Conservation (phyloP, 2,888 invertebrate species). For the Rotaria sp. region DNA sequence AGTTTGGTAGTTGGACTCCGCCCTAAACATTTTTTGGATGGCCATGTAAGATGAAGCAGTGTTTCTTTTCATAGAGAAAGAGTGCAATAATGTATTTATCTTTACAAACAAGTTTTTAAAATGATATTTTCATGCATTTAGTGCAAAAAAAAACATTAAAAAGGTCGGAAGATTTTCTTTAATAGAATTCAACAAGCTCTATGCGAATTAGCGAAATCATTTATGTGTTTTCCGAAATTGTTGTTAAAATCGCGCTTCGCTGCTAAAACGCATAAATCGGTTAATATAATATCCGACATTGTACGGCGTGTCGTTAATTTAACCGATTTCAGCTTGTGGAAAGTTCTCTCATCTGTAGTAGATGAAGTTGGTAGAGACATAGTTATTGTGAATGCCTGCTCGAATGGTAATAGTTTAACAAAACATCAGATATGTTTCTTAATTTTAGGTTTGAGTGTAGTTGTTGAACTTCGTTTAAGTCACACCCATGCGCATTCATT, state of each 20-base stretch:
- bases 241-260: neutral
- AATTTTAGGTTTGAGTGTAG: neutral
- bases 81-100: too few relatives aligned
- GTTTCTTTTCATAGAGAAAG: too few relatives aligned
- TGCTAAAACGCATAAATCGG: neutral
- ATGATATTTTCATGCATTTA: too few relatives aligned
- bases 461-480: too few relatives aligned
- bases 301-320: neutral
- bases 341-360: neutral
- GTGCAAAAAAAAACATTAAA: too few relatives aligned
- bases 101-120: too few relatives aligned
- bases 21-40: too few relatives aligned
- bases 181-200: neutral
- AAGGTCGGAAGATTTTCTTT: neutral
- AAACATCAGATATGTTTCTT: neutral
- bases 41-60: too few relatives aligned
- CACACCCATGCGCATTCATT: too few relatives aligned
- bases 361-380: neutral
- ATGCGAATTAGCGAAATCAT: neutral
- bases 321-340: neutral
- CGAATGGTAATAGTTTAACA: neutral
- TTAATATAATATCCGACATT: neutral
- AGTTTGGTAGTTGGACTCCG: too few relatives aligned
- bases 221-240: neutral
- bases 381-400: neutral